phyloP scores from a whole-genome alignment of 2,113 vertebrate species.

The Anhinga rufa region DNA sequence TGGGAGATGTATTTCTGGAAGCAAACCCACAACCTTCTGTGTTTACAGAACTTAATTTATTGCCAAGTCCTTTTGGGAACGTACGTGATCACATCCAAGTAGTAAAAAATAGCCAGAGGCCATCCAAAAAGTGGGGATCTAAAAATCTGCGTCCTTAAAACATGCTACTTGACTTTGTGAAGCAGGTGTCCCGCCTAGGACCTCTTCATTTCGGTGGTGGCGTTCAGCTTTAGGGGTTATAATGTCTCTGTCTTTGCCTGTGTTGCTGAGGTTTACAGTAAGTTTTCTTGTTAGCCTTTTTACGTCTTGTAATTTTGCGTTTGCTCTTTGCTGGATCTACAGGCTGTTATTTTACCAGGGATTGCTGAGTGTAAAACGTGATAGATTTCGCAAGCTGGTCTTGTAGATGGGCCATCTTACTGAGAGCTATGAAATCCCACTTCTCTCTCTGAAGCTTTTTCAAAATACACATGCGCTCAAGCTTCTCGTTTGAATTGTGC shows the following conservation, averaged over 20 bases:
- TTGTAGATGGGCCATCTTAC: background rate
- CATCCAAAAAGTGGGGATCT: background rate
- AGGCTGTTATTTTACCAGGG: background rate
- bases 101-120: background rate
- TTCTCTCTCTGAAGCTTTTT: background rate
- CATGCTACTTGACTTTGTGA: background rate
- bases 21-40: background rate
- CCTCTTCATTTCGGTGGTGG: background rate
- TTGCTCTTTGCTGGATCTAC: background rate
- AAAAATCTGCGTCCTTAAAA: background rate
- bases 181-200: background rate
- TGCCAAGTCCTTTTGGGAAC: background rate
- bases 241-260: background rate
- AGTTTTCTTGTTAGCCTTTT: background rate
- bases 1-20: background rate
- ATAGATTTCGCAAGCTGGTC: background rate
- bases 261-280: background rate
- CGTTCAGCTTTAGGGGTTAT: background rate
- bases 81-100: accelerated
- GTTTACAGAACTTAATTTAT: background rate
- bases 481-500: background rate
- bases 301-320: background rate
- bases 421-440: background rate
- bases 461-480: background rate
- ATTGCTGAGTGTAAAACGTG: background rate